Evolutionary conservation across 2,113 vertebrate species (phyloP), one percentile per base, ranked within the genome.

Genomic region (Paracanthobrama guichenoti): DNA sequence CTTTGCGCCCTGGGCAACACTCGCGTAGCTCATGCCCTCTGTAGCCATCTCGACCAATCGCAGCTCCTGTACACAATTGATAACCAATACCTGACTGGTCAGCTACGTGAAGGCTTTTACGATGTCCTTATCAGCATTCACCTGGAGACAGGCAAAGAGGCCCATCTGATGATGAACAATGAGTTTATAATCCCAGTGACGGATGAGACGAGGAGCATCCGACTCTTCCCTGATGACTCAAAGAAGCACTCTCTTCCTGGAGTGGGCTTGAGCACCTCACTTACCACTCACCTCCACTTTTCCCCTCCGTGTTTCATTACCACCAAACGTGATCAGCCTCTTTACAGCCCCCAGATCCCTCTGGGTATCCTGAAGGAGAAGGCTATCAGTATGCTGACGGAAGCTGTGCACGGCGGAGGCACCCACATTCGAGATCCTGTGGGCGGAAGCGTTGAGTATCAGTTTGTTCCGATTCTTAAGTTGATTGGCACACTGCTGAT

Each of bases 111-210:
- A 14, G 98, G 97, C 83, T 99, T 98, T 93, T 99, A 96, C 0
- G 93, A 97, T 20, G 95, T 98, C n/a, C 96, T 99, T 20, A 97
- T 99, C 87, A 98, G 97, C 91, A 97, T 98, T 89, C 97, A 98
- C 92, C 90, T 99, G 87, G 97, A 98, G 88, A 95, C 95, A 0
- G 95, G 96, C 1, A 98, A 99, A 89, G 95, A 98, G 90, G 95
- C 96, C 46, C 96, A 96, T 42, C 94, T 97, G n/a, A 98, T 97
- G 96, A 99, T 99, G 98, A 99, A 96, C 93, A 97, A 98, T 53
- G 98, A 99, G 90, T 99, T 97, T 91, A 99, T 99, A 86, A 98
- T 99, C 90, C 98, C 98, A 1, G 96, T 99, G 82, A 98, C 96
- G 20, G 95, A 96, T 0, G 94, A 96, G 91, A 99, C 97, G 6